Evolutionary conservation across 2,113 vertebrate species (phyloP).

Genomic region (Anoura caudifer): DNA sequence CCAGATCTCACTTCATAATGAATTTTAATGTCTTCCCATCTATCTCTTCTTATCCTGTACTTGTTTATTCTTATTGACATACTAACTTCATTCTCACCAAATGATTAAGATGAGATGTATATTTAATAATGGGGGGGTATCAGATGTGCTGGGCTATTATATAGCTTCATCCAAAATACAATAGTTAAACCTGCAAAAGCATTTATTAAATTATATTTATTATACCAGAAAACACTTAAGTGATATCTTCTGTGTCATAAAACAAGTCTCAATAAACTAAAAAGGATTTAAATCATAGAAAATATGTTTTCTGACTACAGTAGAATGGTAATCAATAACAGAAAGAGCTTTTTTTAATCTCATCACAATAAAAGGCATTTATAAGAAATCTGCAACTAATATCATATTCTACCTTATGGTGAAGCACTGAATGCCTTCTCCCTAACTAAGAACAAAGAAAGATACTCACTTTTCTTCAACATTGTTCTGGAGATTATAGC

Average conservation of each 20-base stretch:
- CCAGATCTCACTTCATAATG: background rate
- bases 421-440: background rate
- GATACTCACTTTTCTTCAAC: background rate
- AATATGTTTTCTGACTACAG: background rate
- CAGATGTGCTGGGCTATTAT: background rate
- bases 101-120: background rate
- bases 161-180: background rate
- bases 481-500: background rate
- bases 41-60: background rate
- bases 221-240: background rate
- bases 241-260: slow-evolving; percentile 3
- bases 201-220: background rate
- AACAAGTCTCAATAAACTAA: slow-evolving; percentile 1
- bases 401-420: background rate
- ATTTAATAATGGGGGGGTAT: background rate
- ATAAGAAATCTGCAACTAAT: background rate
- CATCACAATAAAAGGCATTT: slow-evolving; percentile 33
- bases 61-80: background rate
- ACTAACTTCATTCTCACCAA: background rate
- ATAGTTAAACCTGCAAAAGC: background rate
- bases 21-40: background rate
- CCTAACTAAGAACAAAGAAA: background rate
- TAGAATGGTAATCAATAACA: slow-evolving; percentile 9
- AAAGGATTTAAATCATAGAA: slow-evolving; percentile 28
- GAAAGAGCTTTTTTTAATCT: background rate